These are phyloP conservation scores for Euwallacea similis DNA, from an alignment of 1,140 invertebrate species.

Conservation along the genomic window DNA sequence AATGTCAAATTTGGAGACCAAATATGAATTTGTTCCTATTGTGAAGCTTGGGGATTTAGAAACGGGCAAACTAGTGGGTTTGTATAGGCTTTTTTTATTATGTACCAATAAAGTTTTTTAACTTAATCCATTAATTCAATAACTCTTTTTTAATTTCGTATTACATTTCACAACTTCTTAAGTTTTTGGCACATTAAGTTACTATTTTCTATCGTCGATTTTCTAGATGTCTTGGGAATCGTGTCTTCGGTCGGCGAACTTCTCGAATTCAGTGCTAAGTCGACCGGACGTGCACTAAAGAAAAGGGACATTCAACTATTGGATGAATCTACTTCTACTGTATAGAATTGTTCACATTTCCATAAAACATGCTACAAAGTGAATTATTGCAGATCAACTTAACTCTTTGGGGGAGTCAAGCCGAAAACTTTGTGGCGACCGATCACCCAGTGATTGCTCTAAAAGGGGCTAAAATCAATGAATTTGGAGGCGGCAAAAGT, in stretches of 20 bases:
- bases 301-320: constrained; percentile 89
- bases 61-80: constrained; percentile 64
- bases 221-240: constrained; percentile 88
- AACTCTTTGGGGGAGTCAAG: constrained; percentile 79
- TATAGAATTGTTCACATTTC: constrained; percentile 54
- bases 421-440: constrained; percentile 79
- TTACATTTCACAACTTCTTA: no score
- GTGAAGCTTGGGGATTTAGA: constrained; percentile 70
- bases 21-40: constrained; percentile 82
- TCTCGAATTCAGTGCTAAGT: constrained; percentile 69
- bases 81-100: constrained; percentile 57
- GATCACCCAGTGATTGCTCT: constrained; percentile 79
- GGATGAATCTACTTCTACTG: constrained; percentile 79
- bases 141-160: no score
- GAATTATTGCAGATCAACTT: constrained; percentile 58
- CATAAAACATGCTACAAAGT: not conserved
- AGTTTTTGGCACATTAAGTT: no score
- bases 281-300: constrained; percentile 78
- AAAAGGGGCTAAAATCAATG: constrained; percentile 75
- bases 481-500: constrained; percentile 75
- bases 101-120: no score
- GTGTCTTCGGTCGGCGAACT: constrained; percentile 77
- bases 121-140: no score
- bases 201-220: not conserved
- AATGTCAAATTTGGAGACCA: constrained; percentile 65